These are phyloP conservation scores for Euplagia quadripunctaria DNA, from an alignment of 2,888 invertebrate genomes.

Conservation along the genomic window DNA sequence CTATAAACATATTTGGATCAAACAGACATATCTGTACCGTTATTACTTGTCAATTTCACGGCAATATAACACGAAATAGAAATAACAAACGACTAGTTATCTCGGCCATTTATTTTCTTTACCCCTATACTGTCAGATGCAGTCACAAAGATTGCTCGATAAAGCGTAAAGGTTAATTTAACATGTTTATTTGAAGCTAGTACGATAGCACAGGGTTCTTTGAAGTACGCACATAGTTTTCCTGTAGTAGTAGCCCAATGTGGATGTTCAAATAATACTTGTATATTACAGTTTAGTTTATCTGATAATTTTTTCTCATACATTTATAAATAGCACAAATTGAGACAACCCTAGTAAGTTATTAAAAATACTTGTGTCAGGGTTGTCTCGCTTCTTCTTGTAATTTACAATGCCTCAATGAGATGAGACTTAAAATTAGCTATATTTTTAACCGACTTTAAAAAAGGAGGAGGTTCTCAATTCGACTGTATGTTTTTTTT, in stretches of 20 bases:
- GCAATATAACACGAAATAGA: conserved; percentile 29
- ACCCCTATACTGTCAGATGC: conserved; percentile 25
- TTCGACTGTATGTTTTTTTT: too few relatives aligned
- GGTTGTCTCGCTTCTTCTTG: too few relatives aligned
- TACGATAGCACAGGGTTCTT: background rate
- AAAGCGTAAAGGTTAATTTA: conserved; percentile 28
- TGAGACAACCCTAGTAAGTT: too few relatives aligned
- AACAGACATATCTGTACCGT: conserved; percentile 9
- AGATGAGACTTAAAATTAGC: too few relatives aligned
- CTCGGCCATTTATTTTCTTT: conserved; percentile 31
- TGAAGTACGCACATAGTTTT: background rate
- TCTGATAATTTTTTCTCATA: too few relatives aligned
- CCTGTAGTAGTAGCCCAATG: background rate
- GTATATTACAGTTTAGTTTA: too few relatives aligned
- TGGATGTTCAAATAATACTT: background rate
- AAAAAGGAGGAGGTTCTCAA: too few relatives aligned
- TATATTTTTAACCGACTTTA: too few relatives aligned
- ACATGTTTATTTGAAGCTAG: conserved; percentile 25
- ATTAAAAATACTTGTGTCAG: too few relatives aligned
- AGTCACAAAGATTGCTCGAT: conserved; percentile 27
- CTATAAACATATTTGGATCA: background rate
- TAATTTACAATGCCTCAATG: too few relatives aligned
- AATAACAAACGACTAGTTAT: conserved; percentile 27
- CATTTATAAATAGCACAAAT: too few relatives aligned
- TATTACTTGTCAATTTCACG: conserved; percentile 31